A percentile compares a stretch with the other conserved stretches of the same genome.
Conservation (phyloP, 1,140 invertebrate genomes). For the Camponotus pennsylvanicus region DNA sequence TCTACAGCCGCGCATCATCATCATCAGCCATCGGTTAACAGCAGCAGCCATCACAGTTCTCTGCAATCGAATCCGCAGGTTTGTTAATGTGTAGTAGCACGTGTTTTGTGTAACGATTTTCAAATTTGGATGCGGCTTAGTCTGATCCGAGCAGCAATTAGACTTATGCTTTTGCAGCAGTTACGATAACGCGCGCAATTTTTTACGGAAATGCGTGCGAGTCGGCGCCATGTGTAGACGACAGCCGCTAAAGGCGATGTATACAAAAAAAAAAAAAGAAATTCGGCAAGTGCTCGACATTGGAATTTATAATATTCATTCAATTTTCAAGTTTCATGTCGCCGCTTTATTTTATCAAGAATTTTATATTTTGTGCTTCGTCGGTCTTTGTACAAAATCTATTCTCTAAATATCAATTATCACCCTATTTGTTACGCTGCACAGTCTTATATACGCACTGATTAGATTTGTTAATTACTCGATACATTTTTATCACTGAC, state of each 20-base stretch:
- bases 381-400: not conserved
- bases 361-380: not conserved
- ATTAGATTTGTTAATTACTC: constrained; percentile 25
- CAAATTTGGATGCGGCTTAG: constrained; percentile 58
- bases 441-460: not conserved
- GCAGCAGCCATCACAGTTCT: constrained; percentile 81
- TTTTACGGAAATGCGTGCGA: constrained; percentile 47
- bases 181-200: constrained; percentile 44
- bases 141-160: constrained; percentile 36
- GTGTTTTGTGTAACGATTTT: constrained; percentile 54
- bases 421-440: not conserved
- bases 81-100: constrained; percentile 82
- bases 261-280: no score
- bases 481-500: not conserved
- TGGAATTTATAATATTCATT: not conserved
- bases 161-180: constrained; percentile 64
- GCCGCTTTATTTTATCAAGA: not conserved
- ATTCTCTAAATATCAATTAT: constrained; percentile 20
- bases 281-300: not conserved
- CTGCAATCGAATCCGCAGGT: constrained; percentile 83
- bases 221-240: constrained; percentile 29
- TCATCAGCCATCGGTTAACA: constrained; percentile 83
- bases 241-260: not conserved
- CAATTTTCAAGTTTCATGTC: not conserved
- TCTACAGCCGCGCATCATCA: constrained; percentile 81